Evolutionary conservation across 2,113 vertebrate species (phyloP), one percentile per base, ranked within the genome.

Genomic region (Microcebus ravelobensis): DNA sequence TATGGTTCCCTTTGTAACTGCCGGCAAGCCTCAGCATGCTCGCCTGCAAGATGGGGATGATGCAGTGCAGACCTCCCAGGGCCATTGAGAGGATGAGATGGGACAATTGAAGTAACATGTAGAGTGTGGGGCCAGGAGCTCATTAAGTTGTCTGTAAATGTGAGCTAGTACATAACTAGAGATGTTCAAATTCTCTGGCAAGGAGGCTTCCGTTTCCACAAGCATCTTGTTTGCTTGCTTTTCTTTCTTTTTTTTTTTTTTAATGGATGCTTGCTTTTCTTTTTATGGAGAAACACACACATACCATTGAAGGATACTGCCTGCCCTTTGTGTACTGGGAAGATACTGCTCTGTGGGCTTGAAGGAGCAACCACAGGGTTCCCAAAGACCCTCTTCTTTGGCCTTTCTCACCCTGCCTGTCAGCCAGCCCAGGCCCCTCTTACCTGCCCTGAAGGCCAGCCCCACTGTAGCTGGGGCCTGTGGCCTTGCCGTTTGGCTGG

Each of bases 401-500:
- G 57, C 20, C 34, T 5, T 45, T 36, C 13, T 7, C 27, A 34
- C 23, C 42, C 25, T 21, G 17, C 55, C 48, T 39, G 59, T n/a
- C 9, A 42, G 11, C 74, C 36, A 71, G 27, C 34, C 52, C 52
- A 67, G 61, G 21, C 8, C 17, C 45, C 23, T 48, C 98, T 68
- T 98, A 99, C 99, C 99, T 96, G 99, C 95, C 91, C 99, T 98
- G 97, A 99, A 99, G 63, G 99, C 99, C 97, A 99, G 98, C 93
- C 99, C 99, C 73, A 99, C 98, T n/a, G 99, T 99, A 93, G 99
- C 99, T 25, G 99, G 99, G 63, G 99, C 99, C 97, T 99, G 99
- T 55, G 99, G 99, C 97, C 99, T 98, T 55, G 99, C 99, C 1
- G 99, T 99, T 98, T 99, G 99, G 94, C 99, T 99, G 95, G 99